A percentile compares a stretch with the other conserved stretches of the same genome.
Evolutionary conservation across 92 coral and sea anemone genomes (phyloP).

Genomic region (Epizoanthus stellaris): DNA sequence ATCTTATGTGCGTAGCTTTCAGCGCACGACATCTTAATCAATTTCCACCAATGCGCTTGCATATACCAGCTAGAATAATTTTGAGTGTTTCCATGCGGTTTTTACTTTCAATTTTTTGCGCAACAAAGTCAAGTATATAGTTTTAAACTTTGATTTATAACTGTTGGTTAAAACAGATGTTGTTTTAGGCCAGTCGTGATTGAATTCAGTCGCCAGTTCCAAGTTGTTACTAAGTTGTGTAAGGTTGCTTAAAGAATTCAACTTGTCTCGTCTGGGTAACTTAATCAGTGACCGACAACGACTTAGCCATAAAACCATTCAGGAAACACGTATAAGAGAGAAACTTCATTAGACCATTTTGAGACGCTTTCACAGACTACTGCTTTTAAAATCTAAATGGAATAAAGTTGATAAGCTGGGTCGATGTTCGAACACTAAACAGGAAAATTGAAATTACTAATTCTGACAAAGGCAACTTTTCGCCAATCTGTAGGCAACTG

Average conservation of each 20-base stretch:
- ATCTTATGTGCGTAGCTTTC: too few relatives aligned
- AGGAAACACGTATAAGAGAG: slow-evolving; percentile 9
- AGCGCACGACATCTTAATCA: too few relatives aligned
- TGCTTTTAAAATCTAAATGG: neutral
- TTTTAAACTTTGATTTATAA: neutral
- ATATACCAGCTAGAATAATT: too few relatives aligned
- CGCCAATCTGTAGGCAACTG: neutral
- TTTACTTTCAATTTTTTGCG: neutral
- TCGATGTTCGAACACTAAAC: neutral
- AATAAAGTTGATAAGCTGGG: neutral
- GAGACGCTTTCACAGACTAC: slow-evolving; percentile 1
- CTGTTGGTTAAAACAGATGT: too few relatives aligned
- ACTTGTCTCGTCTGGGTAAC: neutral
- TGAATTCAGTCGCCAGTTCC: neutral
- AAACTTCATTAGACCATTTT: slow-evolving; percentile 31
- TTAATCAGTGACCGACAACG: slow-evolving; percentile 26
- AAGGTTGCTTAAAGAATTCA: slow-evolving; percentile 21
- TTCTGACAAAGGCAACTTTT: neutral
- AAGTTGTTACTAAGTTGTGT: slow-evolving; percentile 16
- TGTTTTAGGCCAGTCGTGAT: neutral
- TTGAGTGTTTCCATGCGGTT: too few relatives aligned
- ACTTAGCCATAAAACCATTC: neutral
- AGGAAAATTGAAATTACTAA: too few relatives aligned
- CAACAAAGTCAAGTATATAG: neutral
- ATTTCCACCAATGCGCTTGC: too few relatives aligned